phyloP scores from a whole-genome alignment of 2,113 vertebrate species.

The Ploceus nigricollis region DNA sequence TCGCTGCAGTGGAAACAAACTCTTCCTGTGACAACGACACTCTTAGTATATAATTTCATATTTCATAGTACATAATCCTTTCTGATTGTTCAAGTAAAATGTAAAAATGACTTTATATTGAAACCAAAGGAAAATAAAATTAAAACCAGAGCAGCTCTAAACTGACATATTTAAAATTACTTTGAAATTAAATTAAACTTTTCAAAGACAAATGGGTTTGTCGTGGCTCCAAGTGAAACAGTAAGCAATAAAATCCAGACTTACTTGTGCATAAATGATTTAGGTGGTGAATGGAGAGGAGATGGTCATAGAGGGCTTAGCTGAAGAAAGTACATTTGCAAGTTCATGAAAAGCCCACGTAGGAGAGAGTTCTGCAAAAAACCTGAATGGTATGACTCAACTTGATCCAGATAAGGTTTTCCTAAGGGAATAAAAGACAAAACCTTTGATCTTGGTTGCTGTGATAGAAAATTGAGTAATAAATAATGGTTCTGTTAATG shows the following conservation, averaged over 20 bases:
- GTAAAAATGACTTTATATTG: background rate
- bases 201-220: background rate
- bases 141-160: background rate
- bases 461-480: conserved; percentile 4
- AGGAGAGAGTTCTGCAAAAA: background rate
- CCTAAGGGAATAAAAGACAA: background rate
- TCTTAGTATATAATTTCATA: background rate
- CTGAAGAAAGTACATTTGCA: background rate
- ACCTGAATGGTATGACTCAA: background rate
- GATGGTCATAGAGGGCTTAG: background rate
- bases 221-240: background rate
- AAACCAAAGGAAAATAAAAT: background rate
- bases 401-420: background rate
- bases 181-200: background rate
- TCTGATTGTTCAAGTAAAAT: background rate
- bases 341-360: background rate
- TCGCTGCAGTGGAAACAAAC: background rate
- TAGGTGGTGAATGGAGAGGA: background rate
- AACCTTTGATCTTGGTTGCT: conserved; percentile 7
- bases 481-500: background rate
- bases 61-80: background rate
- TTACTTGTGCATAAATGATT: background rate
- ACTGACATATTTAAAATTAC: background rate
- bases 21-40: background rate
- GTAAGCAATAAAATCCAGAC: background rate